Evolutionary conservation across 2,797 vertebrate genomes (phyloP).

Genomic region (Strix occidentalis): DNA sequence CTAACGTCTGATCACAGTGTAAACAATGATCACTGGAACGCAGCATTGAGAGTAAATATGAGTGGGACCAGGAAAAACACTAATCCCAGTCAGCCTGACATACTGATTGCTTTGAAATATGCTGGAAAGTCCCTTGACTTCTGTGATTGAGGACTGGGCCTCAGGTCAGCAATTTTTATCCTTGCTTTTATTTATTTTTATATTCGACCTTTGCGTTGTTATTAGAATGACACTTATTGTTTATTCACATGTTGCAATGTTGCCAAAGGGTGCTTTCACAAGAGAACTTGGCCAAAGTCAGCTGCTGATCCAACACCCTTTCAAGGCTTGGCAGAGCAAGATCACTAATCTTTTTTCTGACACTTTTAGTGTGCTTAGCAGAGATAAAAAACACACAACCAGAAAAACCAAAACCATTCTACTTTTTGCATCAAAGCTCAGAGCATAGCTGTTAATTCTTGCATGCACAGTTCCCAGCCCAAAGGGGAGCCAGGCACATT

Average conservation of each 20-base stretch:
- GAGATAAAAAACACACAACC: neutral
- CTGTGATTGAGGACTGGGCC: neutral
- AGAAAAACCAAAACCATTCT: neutral
- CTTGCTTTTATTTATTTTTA: constrained; percentile 50
- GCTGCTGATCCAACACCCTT: neutral
- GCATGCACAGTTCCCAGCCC: neutral
- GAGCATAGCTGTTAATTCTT: neutral
- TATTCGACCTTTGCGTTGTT: neutral
- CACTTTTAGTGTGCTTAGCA: neutral
- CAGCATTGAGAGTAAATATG: rapidly evolving
- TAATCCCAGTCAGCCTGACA: neutral
- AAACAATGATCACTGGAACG: neutral
- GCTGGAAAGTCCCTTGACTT: neutral
- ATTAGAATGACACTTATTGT: neutral
- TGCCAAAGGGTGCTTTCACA: constrained; percentile 36
- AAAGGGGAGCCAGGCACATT: neutral
- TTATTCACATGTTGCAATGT: constrained; percentile 28
- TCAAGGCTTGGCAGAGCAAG: constrained; percentile 2
- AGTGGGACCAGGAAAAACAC: neutral
- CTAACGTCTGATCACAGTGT: neutral
- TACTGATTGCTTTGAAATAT: neutral
- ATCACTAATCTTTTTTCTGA: neutral
- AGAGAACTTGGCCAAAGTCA: constrained; percentile 20
- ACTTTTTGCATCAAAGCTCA: neutral
- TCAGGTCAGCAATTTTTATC: constrained; percentile 14